Evolutionary conservation across 2,888 invertebrate genomes (phyloP).

Genomic region (Cerceris rybyensis): DNA sequence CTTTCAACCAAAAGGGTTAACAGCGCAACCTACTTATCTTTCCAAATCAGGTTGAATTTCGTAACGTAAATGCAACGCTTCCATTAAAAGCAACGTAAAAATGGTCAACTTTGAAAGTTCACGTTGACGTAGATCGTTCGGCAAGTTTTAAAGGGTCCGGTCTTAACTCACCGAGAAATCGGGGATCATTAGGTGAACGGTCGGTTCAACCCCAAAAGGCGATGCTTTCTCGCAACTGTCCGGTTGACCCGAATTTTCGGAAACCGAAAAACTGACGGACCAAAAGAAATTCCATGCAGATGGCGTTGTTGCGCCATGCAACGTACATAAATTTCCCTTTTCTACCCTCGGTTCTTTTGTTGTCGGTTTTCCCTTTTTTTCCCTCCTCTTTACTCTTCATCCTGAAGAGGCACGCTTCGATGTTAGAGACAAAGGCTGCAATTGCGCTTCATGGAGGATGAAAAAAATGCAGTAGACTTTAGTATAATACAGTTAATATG

Average conservation of each 20-base stretch:
- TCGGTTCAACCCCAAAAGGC: conserved; percentile 58
- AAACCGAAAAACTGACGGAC: conserved; percentile 67
- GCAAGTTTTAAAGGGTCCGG: conserved; percentile 35
- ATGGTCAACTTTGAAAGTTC: conserved; percentile 7
- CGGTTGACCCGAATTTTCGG: conserved; percentile 72
- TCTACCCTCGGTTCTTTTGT: conserved; percentile 63
- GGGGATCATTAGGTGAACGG: conserved; percentile 72
- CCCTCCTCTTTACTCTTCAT: conserved; percentile 3
- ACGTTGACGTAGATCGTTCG: conserved; percentile 32
- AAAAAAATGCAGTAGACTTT: conserved; percentile 3
- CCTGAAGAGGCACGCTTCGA: conserved; percentile 39
- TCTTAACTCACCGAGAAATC: conserved; percentile 74
- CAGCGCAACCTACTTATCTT: too few species aligned
- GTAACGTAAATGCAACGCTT: too few species aligned
- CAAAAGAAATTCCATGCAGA: conserved; percentile 72
- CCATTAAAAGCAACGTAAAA: too few species aligned
- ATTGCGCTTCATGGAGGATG: conserved; percentile 20
- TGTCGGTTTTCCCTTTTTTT: conserved; percentile 47
- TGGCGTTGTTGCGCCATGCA: conserved; percentile 68
- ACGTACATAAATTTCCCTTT: conserved; percentile 74
- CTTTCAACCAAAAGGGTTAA: too few species aligned
- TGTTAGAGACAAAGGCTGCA: conserved; percentile 54
- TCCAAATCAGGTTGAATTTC: too few species aligned
- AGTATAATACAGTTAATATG: too few species aligned
- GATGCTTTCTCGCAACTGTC: conserved; percentile 68